phyloP scores from a whole-genome alignment of 2,888 invertebrate genomes.

The Dasypolia templi region DNA sequence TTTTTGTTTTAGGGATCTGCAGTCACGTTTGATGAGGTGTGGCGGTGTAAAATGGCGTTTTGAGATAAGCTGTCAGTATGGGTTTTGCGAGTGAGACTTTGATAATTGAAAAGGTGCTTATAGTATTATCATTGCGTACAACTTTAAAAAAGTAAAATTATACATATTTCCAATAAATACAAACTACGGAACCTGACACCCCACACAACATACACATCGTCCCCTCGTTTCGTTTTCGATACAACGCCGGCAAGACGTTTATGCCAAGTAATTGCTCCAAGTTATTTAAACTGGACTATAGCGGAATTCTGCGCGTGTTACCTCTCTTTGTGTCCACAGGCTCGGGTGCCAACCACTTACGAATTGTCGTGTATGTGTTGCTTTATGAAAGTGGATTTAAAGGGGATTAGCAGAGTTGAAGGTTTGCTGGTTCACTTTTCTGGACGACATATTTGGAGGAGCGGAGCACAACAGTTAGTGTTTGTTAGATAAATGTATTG shows the following conservation, averaged over 20 bases:
- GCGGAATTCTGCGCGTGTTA: conserved; percentile 57
- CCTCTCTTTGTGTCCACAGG: conserved; percentile 36
- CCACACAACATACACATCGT: conserved; percentile 10
- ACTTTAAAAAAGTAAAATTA: neutral
- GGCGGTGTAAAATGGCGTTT: conserved; percentile 40
- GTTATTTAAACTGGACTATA: conserved; percentile 73
- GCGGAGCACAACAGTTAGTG: no score
- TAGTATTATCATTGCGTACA: neutral
- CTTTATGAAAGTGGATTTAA: conserved; percentile 2
- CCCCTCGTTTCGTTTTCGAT: conserved; percentile 68
- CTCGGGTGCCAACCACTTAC: conserved; percentile 19
- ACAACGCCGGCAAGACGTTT: conserved; percentile 73
- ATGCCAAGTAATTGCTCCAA: conserved; percentile 75
- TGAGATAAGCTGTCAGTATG: conserved; percentile 37
- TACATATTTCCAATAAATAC: conserved; percentile 5
- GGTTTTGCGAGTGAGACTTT: conserved; percentile 20
- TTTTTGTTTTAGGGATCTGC: conserved; percentile 62
- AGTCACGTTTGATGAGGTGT: conserved; percentile 48
- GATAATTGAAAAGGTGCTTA: neutral
- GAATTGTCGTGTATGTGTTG: conserved; percentile 23
- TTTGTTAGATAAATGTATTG: neutral
- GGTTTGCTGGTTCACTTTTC: neutral
- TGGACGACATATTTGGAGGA: neutral
- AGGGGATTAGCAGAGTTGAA: neutral
- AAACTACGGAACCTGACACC: conserved; percentile 50